A percentile compares a stretch with the other conserved stretches of the same genome.
These are phyloP conservation scores for Diadema setosum DNA, from an alignment of 35 echinoderm and acorn worm genomes.

Conservation along the genomic window DNA sequence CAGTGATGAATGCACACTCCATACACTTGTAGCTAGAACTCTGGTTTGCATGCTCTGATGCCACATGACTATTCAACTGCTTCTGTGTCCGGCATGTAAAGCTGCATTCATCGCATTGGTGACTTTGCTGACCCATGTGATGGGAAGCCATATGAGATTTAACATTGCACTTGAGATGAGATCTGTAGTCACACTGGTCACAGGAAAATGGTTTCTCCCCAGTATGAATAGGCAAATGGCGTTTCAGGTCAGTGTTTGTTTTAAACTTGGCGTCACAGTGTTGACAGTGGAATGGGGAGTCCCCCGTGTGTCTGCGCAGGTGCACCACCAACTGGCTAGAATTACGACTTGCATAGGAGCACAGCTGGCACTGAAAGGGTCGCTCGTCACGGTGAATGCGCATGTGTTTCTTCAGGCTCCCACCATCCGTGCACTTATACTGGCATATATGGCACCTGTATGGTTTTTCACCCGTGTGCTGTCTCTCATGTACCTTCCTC, in stretches of 20 bases:
- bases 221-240: constrained; percentile 59
- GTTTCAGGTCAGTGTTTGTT: constrained; percentile 54
- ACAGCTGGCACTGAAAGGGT: constrained; percentile 75
- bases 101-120: constrained; percentile 57
- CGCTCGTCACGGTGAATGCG: constrained; percentile 53
- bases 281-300: constrained; percentile 71
- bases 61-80: constrained; percentile 23
- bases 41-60: neutral
- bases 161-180: constrained; percentile 34
- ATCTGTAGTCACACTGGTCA: constrained; percentile 39
- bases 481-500: constrained; percentile 52
- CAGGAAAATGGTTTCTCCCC: constrained; percentile 73
- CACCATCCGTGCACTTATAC: constrained; percentile 45
- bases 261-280: constrained; percentile 67
- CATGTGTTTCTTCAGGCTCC: constrained; percentile 76
- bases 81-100: constrained; percentile 39
- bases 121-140: constrained; percentile 36
- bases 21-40: constrained; percentile 57
- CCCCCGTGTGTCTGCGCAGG: constrained; percentile 69
- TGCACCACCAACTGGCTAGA: constrained; percentile 74
- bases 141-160: constrained; percentile 57
- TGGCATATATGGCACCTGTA: constrained; percentile 53
- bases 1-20: constrained; percentile 38
- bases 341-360: constrained; percentile 68
- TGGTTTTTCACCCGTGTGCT: constrained; percentile 60